These are phyloP conservation scores for Centroberyx gerrardi DNA, from an alignment of 2,797 vertebrate genomes.

Conservation along the genomic window DNA sequence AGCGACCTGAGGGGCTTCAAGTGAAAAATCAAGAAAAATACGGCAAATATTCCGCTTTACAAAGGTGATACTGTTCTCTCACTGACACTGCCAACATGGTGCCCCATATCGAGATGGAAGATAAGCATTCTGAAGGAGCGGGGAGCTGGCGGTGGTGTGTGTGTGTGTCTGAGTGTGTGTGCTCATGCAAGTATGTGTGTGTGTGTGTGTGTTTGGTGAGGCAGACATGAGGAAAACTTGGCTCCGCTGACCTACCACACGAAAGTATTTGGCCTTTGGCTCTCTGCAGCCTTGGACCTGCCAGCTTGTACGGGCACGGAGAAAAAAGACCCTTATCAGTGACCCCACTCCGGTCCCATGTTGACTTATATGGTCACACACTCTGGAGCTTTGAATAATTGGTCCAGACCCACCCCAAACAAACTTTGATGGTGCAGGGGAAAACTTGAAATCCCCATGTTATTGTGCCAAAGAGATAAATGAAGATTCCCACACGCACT, in stretches of 20 bases:
- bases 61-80: conserved; percentile 71
- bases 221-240: conserved; percentile 44
- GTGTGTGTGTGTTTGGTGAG: conserved; percentile 29
- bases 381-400: conserved; percentile 19
- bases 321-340: conserved; percentile 53
- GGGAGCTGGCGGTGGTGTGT: conserved; percentile 10
- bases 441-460: conserved; percentile 10
- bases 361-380: conserved; percentile 59
- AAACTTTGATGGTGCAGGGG: conserved; percentile 3
- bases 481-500: not conserved
- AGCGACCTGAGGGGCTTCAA: conserved; percentile 38
- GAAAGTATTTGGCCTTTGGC: conserved; percentile 62
- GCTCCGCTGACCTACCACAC: conserved; percentile 44
- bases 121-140: conserved; percentile 47
- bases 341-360: conserved; percentile 45
- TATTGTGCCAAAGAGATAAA: conserved; percentile 3
- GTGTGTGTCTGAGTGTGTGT: conserved; percentile 7
- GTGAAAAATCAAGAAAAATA: conserved; percentile 46
- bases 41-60: conserved; percentile 45
- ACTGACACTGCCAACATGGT: conserved; percentile 31
- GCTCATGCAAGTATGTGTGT: conserved; percentile 26
- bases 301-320: conserved; percentile 41
- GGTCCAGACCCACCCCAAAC: conserved; percentile 32
- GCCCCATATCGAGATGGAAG: conserved; percentile 54
- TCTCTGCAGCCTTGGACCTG: conserved; percentile 32